phyloP scores from a whole-genome alignment of 2,113 vertebrate genomes.

The Halcyon malimbica region DNA sequence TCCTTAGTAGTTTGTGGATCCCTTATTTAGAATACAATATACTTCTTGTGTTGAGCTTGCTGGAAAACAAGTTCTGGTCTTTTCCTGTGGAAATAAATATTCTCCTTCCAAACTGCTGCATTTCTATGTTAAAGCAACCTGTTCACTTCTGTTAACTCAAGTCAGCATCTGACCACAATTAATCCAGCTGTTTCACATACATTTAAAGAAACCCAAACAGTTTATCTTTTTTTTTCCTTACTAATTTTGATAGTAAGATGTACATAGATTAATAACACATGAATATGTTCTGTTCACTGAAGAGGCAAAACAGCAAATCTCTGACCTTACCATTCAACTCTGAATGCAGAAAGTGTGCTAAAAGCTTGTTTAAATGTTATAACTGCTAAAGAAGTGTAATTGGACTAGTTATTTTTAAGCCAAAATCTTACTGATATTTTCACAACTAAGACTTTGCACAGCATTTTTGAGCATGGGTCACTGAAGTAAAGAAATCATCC shows the following conservation, averaged over 20 bases:
- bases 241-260: not conserved
- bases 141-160: not conserved
- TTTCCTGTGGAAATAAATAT: conserved; percentile 61
- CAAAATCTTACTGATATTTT: not conserved
- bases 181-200: not conserved
- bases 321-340: not conserved
- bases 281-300: not conserved
- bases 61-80: conserved; percentile 56
- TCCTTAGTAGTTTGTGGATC: not conserved
- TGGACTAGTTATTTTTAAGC: not conserved
- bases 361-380: not conserved
- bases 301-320: not conserved
- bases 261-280: not conserved
- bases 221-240: not conserved
- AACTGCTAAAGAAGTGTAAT: not conserved
- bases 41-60: not conserved
- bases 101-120: conserved; percentile 31
- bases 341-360: not conserved
- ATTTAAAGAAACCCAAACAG: not conserved
- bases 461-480: not conserved
- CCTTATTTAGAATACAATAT: conserved; percentile 28
- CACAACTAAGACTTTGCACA: not conserved
- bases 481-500: not conserved
- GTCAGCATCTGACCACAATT: not conserved
- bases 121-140: not conserved